Conservation (phyloP, 2,113 vertebrate genomes). For the Neolamprologus falcicula region DNA sequence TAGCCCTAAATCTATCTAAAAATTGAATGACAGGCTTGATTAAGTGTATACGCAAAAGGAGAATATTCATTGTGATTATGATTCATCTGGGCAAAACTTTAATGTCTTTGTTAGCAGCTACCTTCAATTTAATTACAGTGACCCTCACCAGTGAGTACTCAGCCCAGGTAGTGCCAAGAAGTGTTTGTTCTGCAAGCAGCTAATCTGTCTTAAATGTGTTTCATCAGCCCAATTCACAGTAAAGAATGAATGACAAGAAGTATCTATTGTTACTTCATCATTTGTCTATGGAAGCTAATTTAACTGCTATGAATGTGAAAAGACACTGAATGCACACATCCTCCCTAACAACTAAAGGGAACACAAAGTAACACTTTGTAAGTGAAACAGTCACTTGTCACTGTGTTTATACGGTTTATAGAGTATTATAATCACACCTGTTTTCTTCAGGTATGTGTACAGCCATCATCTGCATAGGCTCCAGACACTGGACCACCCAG, state of each 20-base stretch:
- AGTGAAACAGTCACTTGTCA: neutral
- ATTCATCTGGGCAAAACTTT: neutral
- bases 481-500: conserved; percentile 90
- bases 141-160: neutral
- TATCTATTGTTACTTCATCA: neutral
- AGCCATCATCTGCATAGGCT: conserved; percentile 93
- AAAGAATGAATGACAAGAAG: neutral
- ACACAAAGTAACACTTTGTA: neutral
- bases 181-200: neutral
- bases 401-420: neutral
- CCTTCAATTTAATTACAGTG: neutral
- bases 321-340: neutral
- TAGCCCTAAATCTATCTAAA: neutral
- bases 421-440: conserved; percentile 62
- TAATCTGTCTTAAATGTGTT: neutral
- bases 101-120: neutral
- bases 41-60: neutral
- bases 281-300: neutral
- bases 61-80: neutral
- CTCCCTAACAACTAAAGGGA: neutral
- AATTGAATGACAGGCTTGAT: neutral
- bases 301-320: neutral
- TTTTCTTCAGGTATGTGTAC: conserved; percentile 96
- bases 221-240: neutral
- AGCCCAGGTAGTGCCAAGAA: neutral